Base-by-base conservation (phyloP, 2,888 invertebrate genomes). In the Chesias legatella region DNA sequence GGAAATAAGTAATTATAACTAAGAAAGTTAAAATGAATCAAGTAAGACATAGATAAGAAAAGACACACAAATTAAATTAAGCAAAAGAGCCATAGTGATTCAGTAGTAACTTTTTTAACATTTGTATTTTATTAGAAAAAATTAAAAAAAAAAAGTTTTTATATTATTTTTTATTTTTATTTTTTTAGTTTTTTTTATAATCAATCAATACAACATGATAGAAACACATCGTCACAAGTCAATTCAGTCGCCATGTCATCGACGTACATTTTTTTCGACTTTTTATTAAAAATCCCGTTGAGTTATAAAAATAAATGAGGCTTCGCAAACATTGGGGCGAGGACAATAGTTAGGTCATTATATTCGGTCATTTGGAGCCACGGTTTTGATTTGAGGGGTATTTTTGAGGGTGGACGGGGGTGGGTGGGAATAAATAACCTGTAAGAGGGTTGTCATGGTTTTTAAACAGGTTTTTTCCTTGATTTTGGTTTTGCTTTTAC, bases 311-410 rank as follows among this genome's bases (percentile, higher is more conserved):
- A 79, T 81, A 82, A 83, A 83, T 79, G 80, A 79, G 78, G 71
- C 79, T 73, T 76, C 73, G 69, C 81, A 63, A 75, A 73, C 77
- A 73, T 48, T 73, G 77, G 80, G 79, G 79, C 71, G 79, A 79
- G 74, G 74, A 86, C 86, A 86, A 88, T 88, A 83, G 83, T 83
- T 75, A 73, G 74, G 73, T 82, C 83, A 85, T 86, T 86, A 85
- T 77, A 71, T 72, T 76, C 84, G 85, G 86, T 80, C 85, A 86
- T 86, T 88, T 85, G 78, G 68, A 66, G 56, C 63, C 44, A 66
- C 58, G 68, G 69, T 67, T 74, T 73, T 68, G 70, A 72, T 73
- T 59, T 56, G 56, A 58, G 65, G 66, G 68, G 60, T 58, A 57
- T 39, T 43, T 41, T 41, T 43, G 31, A 51, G 48, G 48, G 46